A percentile compares a stretch with the other conserved stretches of the same genome.
These are phyloP conservation scores for Cosmia pyralina DNA, from an alignment of 2,888 invertebrate genomes.

Conservation along the genomic window DNA sequence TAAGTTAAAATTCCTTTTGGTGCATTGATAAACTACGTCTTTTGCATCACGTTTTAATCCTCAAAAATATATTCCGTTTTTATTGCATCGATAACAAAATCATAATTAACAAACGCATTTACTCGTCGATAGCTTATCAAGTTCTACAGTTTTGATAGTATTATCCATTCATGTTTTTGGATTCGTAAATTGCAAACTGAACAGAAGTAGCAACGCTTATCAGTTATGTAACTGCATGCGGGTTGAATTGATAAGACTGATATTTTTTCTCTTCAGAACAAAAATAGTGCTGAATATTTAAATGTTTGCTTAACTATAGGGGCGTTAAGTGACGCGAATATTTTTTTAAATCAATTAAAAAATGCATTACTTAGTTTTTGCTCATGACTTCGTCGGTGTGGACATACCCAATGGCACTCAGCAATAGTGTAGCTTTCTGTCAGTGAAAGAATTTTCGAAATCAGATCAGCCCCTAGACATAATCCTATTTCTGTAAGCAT, in stretches of 20 bases:
- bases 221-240: slow-evolving; percentile 46
- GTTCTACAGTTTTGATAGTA: slow-evolving; percentile 12
- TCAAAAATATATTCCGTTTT: slow-evolving; percentile 4
- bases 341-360: neutral
- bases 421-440: no score
- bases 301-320: neutral
- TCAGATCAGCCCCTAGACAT: no score
- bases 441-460: no score
- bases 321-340: neutral
- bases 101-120: slow-evolving; percentile 25
- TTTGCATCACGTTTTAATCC: neutral
- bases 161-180: slow-evolving; percentile 39
- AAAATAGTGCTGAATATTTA: neutral
- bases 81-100: slow-evolving; percentile 24
- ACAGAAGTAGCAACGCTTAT: slow-evolving; percentile 33
- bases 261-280: slow-evolving; percentile 8
- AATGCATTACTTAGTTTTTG: neutral
- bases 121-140: slow-evolving; percentile 28
- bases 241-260: slow-evolving; percentile 27
- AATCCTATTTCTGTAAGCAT: no score
- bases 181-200: slow-evolving; percentile 11
- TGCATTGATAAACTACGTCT: slow-evolving; percentile 13
- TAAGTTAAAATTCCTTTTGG: neutral
- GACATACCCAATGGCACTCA: no score
- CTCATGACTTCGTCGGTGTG: no score